Conservation (phyloP, 2,113 vertebrate genomes). For the Xyliphius kryptos region DNA sequence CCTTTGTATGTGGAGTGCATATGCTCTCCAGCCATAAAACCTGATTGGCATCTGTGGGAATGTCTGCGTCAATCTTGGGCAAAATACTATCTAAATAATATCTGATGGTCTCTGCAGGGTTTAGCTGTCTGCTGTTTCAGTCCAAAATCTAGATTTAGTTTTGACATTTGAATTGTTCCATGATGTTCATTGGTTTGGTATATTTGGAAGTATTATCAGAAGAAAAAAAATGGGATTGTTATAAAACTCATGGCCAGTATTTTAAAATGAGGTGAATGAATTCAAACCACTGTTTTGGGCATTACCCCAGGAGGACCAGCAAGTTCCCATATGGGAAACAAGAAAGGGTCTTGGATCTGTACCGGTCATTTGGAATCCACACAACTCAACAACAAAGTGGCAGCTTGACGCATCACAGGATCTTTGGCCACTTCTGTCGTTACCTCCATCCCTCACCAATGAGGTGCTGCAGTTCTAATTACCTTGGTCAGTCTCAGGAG, state of each 20-base stretch:
- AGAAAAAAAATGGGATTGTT: too few relatives aligned
- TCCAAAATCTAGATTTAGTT: too few relatives aligned
- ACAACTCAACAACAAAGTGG: slow-evolving; percentile 20
- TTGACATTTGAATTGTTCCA: too few relatives aligned
- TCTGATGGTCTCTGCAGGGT: too few relatives aligned
- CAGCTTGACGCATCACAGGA: slow-evolving; percentile 41
- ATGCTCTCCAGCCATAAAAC: too few relatives aligned
- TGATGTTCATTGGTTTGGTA: too few relatives aligned
- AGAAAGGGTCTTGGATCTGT: slow-evolving; percentile 33
- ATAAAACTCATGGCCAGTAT: background rate
- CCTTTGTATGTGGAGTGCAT: too few relatives aligned
- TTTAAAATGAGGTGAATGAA: background rate
- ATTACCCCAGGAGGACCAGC: slow-evolving; percentile 34
- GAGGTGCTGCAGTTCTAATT: slow-evolving; percentile 22
- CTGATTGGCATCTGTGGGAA: too few relatives aligned
- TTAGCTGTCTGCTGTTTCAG: too few relatives aligned
- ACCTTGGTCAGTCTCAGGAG: slow-evolving; percentile 4
- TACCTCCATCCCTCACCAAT: slow-evolving; percentile 43
- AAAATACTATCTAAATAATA: too few relatives aligned
- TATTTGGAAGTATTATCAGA: too few relatives aligned
- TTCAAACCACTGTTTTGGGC: slow-evolving; percentile 7
- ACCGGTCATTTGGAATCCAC: slow-evolving; percentile 30
- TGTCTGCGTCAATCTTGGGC: too few relatives aligned
- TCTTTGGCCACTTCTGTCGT: slow-evolving; percentile 40
- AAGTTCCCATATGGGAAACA: slow-evolving; percentile 42